phyloP scores from a whole-genome alignment of 2,113 vertebrate species.

The Elachura formosa region DNA sequence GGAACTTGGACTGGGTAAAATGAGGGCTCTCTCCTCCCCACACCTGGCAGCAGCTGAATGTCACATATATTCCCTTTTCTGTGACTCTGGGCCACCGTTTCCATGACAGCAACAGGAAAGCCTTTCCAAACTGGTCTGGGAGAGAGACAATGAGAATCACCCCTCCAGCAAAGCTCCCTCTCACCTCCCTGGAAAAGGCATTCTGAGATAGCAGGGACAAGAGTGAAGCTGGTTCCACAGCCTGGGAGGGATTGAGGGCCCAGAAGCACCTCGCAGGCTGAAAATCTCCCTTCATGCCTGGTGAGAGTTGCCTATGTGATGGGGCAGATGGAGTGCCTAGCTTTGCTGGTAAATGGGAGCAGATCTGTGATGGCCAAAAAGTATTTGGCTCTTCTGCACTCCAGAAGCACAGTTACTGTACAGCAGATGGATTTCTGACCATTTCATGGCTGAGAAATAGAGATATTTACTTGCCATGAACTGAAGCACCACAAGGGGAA shows the following conservation, averaged over 20 bases:
- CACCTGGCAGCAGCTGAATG: background rate
- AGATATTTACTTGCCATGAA: background rate
- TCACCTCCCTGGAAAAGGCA: background rate
- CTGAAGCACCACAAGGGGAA: background rate
- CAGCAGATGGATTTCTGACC: background rate
- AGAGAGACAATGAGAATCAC: background rate
- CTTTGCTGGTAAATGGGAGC: background rate
- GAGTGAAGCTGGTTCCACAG: fast-evolving
- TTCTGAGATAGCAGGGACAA: background rate
- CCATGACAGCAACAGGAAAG: background rate
- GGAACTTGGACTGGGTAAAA: background rate
- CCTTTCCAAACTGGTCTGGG: background rate
- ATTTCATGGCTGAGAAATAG: background rate
- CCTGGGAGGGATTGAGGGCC: background rate
- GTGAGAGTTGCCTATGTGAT: fast-evolving
- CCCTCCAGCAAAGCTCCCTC: background rate
- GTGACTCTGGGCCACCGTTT: background rate
- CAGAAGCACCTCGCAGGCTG: fast-evolving
- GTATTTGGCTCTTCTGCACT: fast-evolving
- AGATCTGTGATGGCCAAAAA: fast-evolving
- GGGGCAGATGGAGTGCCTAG: fast-evolving
- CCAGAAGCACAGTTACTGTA: fast-evolving
- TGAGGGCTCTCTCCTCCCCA: background rate
- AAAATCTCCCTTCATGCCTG: fast-evolving
- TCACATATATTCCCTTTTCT: background rate